Percentiles rank a stretch among this genome's conserved stretches.
phyloP scores from a whole-genome alignment of 2,888 invertebrate genomes.

The Lasioglossum zephyrum region DNA sequence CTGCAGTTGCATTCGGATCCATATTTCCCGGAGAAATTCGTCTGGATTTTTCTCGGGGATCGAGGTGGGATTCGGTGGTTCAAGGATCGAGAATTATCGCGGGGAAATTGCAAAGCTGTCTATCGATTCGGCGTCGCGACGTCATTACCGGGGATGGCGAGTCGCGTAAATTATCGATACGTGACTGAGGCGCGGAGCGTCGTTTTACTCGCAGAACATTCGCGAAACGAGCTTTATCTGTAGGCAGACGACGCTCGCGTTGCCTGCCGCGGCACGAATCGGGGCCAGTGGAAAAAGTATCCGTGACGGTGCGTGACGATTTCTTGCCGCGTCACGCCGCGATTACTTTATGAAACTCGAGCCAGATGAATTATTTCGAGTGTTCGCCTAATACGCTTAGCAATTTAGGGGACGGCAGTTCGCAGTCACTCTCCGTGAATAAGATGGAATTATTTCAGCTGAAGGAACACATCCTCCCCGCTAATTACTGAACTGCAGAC shows the following conservation, averaged over 20 bases:
- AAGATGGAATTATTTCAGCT: neutral
- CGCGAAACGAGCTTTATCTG: slow-evolving; percentile 5
- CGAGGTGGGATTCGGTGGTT: neutral
- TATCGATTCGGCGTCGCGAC: slow-evolving; percentile 5
- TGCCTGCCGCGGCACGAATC: neutral
- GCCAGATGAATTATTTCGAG: neutral
- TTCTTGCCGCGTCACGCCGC: slow-evolving; percentile 10
- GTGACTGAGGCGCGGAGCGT: slow-evolving; percentile 15
- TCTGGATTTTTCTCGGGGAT: neutral
- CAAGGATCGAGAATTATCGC: neutral
- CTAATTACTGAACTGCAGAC: neutral
- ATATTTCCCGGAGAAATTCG: neutral
- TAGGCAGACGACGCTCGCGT: neutral
- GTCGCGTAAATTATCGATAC: slow-evolving; percentile 43
- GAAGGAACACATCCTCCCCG: neutral
- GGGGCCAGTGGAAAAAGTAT: neutral
- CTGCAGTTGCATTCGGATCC: neutral
- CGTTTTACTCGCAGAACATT: slow-evolving; percentile 21
- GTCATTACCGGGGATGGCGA: slow-evolving; percentile 20
- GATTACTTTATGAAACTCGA: neutral
- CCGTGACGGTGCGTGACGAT: neutral
- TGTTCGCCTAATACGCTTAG: slow-evolving; percentile 2
- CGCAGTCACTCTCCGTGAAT: neutral
- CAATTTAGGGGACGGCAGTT: neutral
- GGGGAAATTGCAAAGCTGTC: slow-evolving; percentile 26